Conservation (phyloP, 37 sponge, comb jelly and placozoan genomes). For the Aplysina aerophoba region DNA sequence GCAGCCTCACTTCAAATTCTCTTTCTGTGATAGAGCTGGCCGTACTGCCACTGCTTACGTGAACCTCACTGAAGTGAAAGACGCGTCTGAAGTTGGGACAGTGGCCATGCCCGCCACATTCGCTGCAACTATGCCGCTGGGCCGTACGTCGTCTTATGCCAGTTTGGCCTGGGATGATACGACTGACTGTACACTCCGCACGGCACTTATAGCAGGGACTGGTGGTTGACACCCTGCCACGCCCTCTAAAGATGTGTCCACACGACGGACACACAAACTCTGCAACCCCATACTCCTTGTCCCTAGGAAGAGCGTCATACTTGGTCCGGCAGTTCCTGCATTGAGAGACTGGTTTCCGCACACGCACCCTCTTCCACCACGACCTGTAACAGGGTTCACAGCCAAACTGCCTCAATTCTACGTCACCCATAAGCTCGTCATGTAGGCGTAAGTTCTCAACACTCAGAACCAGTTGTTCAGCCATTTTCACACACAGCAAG, state of each 20-base stretch:
- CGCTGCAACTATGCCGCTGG: background rate
- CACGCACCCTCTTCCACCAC: conserved; percentile 44
- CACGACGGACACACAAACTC: conserved; percentile 30
- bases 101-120: background rate
- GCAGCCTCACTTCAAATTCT: too few species aligned
- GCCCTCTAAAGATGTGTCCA: conserved; percentile 6
- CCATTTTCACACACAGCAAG: too few species aligned
- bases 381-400: conserved; percentile 27
- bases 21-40: background rate
- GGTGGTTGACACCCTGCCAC: background rate
- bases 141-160: background rate
- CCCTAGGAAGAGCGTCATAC: conserved; percentile 46
- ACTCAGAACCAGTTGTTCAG: background rate
- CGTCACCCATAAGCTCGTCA: background rate
- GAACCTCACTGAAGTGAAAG: background rate
- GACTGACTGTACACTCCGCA: too few species aligned
- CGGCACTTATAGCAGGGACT: conserved; percentile 18
- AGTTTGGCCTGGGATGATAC: background rate
- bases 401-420: conserved; percentile 37
- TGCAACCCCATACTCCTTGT: conserved; percentile 45
- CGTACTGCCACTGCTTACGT: conserved; percentile 6
- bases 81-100: conserved; percentile 22
- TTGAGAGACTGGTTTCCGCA: conserved; percentile 32
- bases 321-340: conserved; percentile 32
- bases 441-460: background rate